Conservation (phyloP, 2,113 vertebrate genomes). For the Ammodytes dubius region DNA sequence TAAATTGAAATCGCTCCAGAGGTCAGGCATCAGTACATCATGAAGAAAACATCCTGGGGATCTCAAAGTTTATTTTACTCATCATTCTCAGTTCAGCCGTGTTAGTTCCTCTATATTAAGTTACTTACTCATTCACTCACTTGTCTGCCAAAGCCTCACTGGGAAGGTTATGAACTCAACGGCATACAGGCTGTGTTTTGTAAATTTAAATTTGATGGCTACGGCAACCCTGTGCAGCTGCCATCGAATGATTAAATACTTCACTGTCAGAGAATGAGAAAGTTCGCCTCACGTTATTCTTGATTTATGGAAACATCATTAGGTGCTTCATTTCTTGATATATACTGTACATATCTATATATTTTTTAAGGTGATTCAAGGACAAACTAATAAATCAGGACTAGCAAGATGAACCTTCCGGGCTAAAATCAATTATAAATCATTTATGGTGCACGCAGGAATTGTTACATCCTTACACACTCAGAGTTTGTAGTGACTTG, state of each 20-base stretch:
- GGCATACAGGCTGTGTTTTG: constrained; percentile 24
- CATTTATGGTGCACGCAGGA: background rate
- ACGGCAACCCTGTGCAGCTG: constrained; percentile 3
- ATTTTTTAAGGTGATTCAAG: background rate
- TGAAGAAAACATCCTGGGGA: constrained; percentile 31
- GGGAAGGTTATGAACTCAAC: constrained; percentile 18
- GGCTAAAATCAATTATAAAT: constrained; percentile 44
- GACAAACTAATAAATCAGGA: constrained; percentile 37
- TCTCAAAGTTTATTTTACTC: constrained; percentile 27
- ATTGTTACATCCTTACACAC: constrained; percentile 9
- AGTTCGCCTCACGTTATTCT: constrained; percentile 12
- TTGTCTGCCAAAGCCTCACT: constrained; percentile 11
- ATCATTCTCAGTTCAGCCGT: constrained; percentile 20
- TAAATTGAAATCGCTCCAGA: background rate
- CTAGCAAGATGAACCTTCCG: constrained; percentile 8
- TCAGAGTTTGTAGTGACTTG: constrained; percentile 8
- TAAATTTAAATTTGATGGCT: constrained; percentile 2
- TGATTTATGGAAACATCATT: constrained; percentile 29
- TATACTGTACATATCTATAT: too few relatives aligned
- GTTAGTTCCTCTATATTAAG: constrained; percentile 23
- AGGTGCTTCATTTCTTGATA: constrained; percentile 2
- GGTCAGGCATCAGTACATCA: background rate
- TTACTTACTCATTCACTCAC: background rate
- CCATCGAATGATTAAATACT: constrained; percentile 14
- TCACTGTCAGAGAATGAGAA: background rate